These are phyloP conservation scores for Ciconia maguari DNA, from an alignment of 2,113 vertebrate genomes.

Conservation along the genomic window DNA sequence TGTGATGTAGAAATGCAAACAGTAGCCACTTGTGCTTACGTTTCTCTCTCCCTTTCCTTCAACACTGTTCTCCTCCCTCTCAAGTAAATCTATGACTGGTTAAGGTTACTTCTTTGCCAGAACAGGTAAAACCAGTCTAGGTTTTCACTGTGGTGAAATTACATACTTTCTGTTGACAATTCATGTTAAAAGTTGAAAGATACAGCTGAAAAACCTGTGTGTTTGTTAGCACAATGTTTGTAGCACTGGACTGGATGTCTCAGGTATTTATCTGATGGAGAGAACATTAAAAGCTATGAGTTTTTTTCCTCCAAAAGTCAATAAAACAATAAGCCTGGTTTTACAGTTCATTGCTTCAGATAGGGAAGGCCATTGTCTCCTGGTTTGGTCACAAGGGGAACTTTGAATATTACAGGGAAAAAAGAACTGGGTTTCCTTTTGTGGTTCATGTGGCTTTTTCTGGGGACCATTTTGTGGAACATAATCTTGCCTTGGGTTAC, in stretches of 20 bases:
- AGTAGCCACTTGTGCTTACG: background rate
- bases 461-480: background rate
- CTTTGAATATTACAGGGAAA: background rate
- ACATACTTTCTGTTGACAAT: background rate
- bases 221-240: background rate
- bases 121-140: slow-evolving; percentile 36
- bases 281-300: background rate
- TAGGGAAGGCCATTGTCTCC: background rate
- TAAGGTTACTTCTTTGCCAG: background rate
- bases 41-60: background rate
- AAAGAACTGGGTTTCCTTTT: background rate
- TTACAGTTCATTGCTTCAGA: background rate
- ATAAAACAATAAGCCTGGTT: background rate
- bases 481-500: background rate
- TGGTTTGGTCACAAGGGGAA: background rate
- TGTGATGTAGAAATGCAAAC: background rate
- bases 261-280: background rate
- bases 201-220: background rate
- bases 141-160: slow-evolving; percentile 24
- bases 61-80: background rate
- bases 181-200: background rate
- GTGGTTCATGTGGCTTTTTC: background rate
- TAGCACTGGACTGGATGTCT: background rate
- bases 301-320: background rate
- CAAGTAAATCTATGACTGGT: background rate